Conservation (phyloP, 2,797 vertebrate genomes). For the Sarcophilus harrisii region DNA sequence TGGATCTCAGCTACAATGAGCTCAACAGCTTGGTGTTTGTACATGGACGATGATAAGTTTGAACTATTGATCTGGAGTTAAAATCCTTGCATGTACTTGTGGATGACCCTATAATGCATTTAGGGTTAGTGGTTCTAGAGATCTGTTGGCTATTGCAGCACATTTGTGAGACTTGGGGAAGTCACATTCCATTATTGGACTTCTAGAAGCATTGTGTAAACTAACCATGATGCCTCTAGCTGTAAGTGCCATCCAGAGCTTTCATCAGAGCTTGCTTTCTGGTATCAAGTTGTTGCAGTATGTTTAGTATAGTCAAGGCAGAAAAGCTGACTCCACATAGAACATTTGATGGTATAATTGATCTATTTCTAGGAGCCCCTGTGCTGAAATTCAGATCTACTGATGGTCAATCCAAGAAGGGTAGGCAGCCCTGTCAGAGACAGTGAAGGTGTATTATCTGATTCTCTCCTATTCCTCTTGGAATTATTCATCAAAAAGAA, state of each 20-base stretch:
- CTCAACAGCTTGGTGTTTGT: background rate
- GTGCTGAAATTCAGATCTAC: background rate
- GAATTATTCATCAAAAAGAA: background rate
- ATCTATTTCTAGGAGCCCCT: background rate
- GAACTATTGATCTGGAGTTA: background rate
- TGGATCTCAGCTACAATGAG: background rate
- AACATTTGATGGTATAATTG: constrained; percentile 22
- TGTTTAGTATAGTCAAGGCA: background rate
- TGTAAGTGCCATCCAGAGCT: background rate
- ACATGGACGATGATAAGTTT: background rate
- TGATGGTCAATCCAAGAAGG: background rate
- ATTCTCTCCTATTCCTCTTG: background rate
- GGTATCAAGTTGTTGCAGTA: background rate
- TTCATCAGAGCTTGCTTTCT: background rate
- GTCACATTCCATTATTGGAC: background rate
- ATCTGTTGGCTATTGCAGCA: background rate
- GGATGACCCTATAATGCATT: background rate
- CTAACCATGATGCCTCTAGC: background rate
- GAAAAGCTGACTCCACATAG: background rate
- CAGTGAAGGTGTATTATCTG: background rate
- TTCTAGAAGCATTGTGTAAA: background rate
- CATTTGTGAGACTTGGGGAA: background rate
- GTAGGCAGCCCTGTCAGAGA: background rate
- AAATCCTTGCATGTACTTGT: background rate
- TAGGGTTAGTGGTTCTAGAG: background rate